Evolutionary conservation across 1,140 invertebrate species (phyloP), one percentile per base, ranked within the genome.

Genomic region (Temnothorax curvispinosus): DNA sequence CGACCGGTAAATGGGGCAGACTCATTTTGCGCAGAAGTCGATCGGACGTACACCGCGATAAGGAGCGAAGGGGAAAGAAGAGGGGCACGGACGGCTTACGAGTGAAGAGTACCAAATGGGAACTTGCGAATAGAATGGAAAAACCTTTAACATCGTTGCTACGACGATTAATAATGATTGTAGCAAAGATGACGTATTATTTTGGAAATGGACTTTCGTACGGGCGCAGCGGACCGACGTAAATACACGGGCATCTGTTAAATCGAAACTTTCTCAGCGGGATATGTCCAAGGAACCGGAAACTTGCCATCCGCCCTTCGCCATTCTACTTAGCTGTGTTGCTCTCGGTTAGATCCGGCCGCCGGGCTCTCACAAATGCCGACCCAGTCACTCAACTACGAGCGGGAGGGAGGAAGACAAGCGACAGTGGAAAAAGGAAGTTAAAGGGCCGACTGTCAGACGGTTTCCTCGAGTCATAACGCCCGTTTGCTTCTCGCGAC

Each of bases 181-280:
- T 50, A 84, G 54, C 38, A 74, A 60, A 84, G 41, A 62, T 84
- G 69, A 84, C 8, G 32, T 47, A 84, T 84, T 74, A 74, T 35
- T 84, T 84, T 84, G 38, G 11, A 82, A 35, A 82, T 32, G 13
- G 41, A 60, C 27, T 84, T 74, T 74, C 27, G 44, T n/a, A 54
- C 18, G 13, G 27, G 2, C 41, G 8, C 35, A 38, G 35, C 15
- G 15, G 56, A 76, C 13, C 50, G 32, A 58, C 13, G 13, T 32
- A 52, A 44, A 7, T 21, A 44, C 15, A 64, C 32, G 71, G 71
- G 86, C 88, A 88, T 89, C 89, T 89, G 89, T 84, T 93, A 91
- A 94, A 94, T 94, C 92, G 92, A 93, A 94, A 94, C 89, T 94
- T 94, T 94, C 91, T 89, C 89, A 86, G 62, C 67, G 74, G 86